Percentiles rank a stretch among this genome's conserved stretches.
These are phyloP conservation scores for Alviniconcha marisindica DNA, from an alignment of 1,140 invertebrate species.

Conservation along the genomic window DNA sequence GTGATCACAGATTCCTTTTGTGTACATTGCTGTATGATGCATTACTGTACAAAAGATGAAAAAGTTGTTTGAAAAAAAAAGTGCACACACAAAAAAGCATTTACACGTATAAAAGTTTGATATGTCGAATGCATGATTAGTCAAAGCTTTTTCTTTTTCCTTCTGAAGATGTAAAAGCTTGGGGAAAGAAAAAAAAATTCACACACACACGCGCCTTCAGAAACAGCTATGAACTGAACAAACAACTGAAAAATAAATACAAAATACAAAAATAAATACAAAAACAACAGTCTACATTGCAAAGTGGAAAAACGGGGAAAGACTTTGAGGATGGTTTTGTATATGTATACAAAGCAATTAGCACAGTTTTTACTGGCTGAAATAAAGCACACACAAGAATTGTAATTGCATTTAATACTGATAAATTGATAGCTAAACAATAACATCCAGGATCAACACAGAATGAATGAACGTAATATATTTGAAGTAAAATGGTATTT, in stretches of 20 bases:
- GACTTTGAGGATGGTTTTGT: background rate
- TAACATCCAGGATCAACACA: background rate
- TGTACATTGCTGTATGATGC: background rate
- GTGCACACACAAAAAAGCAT: background rate
- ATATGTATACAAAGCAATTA: background rate
- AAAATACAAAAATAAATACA: background rate
- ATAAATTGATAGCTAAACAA: background rate
- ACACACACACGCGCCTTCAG: background rate
- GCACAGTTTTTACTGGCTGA: background rate
- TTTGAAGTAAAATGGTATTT: background rate
- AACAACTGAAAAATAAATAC: too few species aligned
- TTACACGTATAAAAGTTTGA: background rate
- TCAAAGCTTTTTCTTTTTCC: background rate
- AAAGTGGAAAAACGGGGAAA: background rate
- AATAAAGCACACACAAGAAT: background rate
- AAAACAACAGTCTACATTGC: conserved; percentile 12
- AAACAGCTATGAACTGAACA: background rate
- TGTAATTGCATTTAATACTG: conserved; percentile 10
- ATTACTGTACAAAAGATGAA: background rate
- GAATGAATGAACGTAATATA: background rate
- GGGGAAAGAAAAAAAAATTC: background rate
- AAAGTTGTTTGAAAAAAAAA: background rate
- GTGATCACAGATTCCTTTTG: background rate
- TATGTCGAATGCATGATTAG: background rate
- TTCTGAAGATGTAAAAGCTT: background rate